Conservation (phyloP, 2,888 invertebrate genomes). For the Dynastes tityus region DNA sequence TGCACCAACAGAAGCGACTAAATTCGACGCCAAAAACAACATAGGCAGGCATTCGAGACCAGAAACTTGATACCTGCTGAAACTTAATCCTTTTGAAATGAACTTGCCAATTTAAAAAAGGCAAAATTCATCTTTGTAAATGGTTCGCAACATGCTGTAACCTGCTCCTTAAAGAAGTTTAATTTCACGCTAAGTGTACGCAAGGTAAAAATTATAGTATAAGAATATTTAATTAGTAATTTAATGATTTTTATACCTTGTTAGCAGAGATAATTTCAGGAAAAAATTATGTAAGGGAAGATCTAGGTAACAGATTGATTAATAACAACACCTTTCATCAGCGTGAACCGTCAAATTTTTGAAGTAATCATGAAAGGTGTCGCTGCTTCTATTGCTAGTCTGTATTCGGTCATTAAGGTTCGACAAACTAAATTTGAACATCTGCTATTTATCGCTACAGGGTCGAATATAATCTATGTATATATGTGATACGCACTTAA, state of each 20-base stretch:
- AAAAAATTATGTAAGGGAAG: no score
- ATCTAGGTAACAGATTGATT: background rate
- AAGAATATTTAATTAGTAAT: no score
- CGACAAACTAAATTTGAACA: background rate
- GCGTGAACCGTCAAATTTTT: background rate
- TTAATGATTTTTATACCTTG: no score
- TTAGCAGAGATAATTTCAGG: no score
- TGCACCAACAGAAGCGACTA: background rate
- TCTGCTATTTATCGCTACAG: conserved; percentile 20
- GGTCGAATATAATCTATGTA: background rate
- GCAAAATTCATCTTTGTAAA: conserved; percentile 21
- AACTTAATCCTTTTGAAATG: conserved; percentile 14
- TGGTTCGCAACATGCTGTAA: conserved; percentile 8
- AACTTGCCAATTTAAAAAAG: conserved; percentile 17
- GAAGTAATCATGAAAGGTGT: conserved; percentile 22
- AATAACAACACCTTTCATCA: background rate
- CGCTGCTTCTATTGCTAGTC: background rate
- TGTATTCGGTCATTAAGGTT: conserved; percentile 2
- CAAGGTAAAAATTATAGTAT: no score
- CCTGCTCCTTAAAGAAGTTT: conserved; percentile 21
- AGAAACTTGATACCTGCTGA: conserved; percentile 11
- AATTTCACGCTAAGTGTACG: background rate
- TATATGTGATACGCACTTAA: conserved; percentile 19
- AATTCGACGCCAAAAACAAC: background rate
- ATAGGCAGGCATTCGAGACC: conserved; percentile 1